Conservation (phyloP, 2,113 vertebrate genomes). For the Lycocorax pyrrhopterus region DNA sequence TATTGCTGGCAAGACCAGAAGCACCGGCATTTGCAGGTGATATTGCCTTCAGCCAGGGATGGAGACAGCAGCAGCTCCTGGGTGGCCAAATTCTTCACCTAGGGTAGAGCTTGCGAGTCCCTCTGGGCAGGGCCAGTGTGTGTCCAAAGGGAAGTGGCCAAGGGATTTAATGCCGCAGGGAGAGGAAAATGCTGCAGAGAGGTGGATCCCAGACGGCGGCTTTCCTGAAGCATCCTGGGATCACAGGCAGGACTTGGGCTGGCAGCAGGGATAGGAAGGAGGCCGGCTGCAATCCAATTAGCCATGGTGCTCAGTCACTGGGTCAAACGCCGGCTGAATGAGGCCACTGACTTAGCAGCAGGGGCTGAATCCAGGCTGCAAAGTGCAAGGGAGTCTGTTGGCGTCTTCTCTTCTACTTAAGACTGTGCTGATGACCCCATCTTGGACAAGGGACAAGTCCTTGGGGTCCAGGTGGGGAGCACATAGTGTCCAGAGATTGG, state of each 20-base stretch:
- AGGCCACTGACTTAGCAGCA: background rate
- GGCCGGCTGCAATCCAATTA: background rate
- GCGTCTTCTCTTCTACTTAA: background rate
- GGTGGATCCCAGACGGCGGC: background rate
- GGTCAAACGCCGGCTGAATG: background rate
- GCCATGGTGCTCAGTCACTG: background rate
- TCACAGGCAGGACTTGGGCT: background rate
- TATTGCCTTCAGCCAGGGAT: background rate
- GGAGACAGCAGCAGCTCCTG: rapidly evolving
- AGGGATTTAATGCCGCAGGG: background rate
- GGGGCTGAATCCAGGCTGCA: background rate
- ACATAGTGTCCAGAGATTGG: background rate
- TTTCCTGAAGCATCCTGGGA: background rate
- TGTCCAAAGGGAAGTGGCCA: background rate
- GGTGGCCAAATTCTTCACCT: background rate
- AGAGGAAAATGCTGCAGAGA: background rate
- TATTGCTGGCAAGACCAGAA: background rate
- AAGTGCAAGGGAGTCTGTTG: background rate
- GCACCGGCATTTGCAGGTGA: background rate
- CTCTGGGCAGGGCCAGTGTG: background rate
- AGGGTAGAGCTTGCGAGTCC: background rate
- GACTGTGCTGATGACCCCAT: background rate
- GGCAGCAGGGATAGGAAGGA: background rate
- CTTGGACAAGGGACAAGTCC: background rate
- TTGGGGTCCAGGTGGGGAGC: background rate